These are phyloP conservation scores for Manduca sexta DNA, from an alignment of 1,140 invertebrate species.

Conservation along the genomic window DNA sequence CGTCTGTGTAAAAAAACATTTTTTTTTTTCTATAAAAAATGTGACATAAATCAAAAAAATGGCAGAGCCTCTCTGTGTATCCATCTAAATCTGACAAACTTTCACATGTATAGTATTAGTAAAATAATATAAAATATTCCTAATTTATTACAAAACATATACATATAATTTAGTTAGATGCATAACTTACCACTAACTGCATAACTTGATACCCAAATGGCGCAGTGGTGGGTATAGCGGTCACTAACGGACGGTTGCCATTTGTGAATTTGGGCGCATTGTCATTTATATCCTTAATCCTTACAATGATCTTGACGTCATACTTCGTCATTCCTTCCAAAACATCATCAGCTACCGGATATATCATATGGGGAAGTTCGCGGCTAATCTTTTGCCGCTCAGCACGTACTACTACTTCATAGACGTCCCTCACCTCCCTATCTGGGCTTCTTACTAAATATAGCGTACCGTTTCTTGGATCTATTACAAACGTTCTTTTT, in stretches of 20 bases:
- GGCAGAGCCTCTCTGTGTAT: too few relatives aligned
- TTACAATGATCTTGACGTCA: constrained; percentile 80
- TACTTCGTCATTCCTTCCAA: constrained; percentile 77
- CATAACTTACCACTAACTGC: constrained; percentile 75
- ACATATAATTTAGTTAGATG: constrained; percentile 2
- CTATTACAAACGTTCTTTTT: constrained; percentile 78
- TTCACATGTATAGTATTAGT: too few relatives aligned
- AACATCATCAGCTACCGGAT: constrained; percentile 80
- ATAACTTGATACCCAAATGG: constrained; percentile 87
- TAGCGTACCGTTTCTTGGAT: constrained; percentile 81
- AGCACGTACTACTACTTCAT: constrained; percentile 80
- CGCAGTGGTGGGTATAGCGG: constrained; percentile 84
- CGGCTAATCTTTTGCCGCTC: constrained; percentile 78
- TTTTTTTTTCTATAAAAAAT: too few relatives aligned
- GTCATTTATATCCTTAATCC: constrained; percentile 87
- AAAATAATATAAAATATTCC: too few relatives aligned
- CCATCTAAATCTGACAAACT: too few relatives aligned
- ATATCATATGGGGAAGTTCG: constrained; percentile 80
- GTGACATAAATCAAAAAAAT: too few relatives aligned
- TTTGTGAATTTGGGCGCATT: constrained; percentile 84
- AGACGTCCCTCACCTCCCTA: constrained; percentile 77
- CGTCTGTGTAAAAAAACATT: too few relatives aligned
- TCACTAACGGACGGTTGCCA: constrained; percentile 82
- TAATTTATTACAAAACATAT: neutral
- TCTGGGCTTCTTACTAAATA: constrained; percentile 81